Conservation (phyloP, 2,888 invertebrate species). For the Xestia sexstrigata region DNA sequence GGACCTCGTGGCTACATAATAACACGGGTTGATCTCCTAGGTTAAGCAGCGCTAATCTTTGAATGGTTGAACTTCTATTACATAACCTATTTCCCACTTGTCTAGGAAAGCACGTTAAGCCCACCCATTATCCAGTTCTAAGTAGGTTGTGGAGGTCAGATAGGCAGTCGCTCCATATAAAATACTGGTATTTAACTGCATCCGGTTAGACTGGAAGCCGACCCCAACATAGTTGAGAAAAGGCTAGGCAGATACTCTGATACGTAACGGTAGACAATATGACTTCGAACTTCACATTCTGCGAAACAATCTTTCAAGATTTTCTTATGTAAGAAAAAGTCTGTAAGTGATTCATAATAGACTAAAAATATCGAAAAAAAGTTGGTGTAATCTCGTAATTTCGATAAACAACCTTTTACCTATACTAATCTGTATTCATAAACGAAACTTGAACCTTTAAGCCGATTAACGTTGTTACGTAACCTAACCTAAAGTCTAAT, state of each 20-base stretch:
- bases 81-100: neutral
- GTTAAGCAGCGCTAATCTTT: neutral
- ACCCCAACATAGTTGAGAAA: neutral
- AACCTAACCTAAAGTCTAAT: constrained; percentile 16
- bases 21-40: neutral
- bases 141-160: neutral
- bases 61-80: neutral
- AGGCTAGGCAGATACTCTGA: neutral
- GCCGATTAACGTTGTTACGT: constrained; percentile 63
- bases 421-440: constrained; percentile 40
- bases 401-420: constrained; percentile 13
- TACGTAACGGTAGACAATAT: no score
- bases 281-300: neutral
- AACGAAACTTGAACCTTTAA: constrained; percentile 39
- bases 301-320: neutral
- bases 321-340: neutral
- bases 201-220: neutral
- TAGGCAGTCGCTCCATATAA: neutral
- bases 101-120: neutral
- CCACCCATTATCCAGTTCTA: neutral
- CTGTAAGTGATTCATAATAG: neutral
- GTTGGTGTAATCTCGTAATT: constrained; percentile 11
- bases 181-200: neutral
- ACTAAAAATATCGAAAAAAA: neutral
- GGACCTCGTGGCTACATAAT: neutral